Evolutionary conservation across 2,113 vertebrate species (phyloP).

Genomic region (Peromyscus californicus): DNA sequence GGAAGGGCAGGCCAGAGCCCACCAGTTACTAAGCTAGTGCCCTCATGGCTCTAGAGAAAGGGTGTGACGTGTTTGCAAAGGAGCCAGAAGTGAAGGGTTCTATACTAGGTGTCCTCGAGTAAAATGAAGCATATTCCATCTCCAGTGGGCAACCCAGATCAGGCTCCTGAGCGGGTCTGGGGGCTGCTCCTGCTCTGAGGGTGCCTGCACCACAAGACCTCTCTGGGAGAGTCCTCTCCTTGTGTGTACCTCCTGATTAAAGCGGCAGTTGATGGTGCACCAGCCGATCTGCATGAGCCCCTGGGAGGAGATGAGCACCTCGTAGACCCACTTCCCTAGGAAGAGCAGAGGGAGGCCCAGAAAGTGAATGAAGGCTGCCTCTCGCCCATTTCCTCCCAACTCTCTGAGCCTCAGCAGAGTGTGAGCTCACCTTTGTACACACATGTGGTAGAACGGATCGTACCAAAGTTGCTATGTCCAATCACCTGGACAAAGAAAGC

Average conservation of each 20-base stretch:
- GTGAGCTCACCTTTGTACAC: conserved; percentile 94
- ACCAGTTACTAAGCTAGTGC: background rate
- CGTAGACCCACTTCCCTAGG: conserved; percentile 98
- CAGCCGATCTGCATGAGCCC: conserved; percentile 99
- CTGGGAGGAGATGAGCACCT: conserved; percentile 99
- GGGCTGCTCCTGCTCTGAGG: background rate
- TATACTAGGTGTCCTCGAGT: background rate
- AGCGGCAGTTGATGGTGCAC: conserved; percentile 98
- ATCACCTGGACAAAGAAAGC: conserved; percentile 90
- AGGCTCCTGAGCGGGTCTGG: background rate
- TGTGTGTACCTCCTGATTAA: conserved; percentile 96
- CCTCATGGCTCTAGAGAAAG: background rate
- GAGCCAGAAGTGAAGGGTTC: background rate
- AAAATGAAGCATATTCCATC: background rate
- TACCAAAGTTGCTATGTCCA: conserved; percentile 99
- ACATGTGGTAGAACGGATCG: conserved; percentile 97
- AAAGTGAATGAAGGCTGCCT: background rate
- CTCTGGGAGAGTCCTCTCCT: background rate
- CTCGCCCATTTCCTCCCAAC: background rate
- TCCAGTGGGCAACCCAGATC: background rate
- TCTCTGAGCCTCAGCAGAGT: background rate
- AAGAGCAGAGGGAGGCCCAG: conserved; percentile 30
- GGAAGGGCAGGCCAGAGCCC: background rate
- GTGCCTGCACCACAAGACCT: background rate
- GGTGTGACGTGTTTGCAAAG: background rate